Percentiles rank a stretch among this genome's conserved stretches.
Conservation (phyloP, 2,797 vertebrate genomes). For the Tolypeutes matacus region DNA sequence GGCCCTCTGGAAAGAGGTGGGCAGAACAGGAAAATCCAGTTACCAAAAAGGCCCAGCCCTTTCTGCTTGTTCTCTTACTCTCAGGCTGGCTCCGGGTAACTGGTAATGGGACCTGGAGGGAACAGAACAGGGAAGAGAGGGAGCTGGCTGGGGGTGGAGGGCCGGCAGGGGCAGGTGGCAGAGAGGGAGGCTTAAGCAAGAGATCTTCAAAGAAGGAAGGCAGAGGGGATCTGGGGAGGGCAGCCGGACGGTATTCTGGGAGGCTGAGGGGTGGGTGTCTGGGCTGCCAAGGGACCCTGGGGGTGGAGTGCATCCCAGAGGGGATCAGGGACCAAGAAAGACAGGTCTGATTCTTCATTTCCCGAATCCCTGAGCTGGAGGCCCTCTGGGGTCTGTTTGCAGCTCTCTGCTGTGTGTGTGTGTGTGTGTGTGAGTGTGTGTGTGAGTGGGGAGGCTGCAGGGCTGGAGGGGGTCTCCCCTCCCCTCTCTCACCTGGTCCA, state of each 20-base stretch:
- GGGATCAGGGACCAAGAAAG: background rate
- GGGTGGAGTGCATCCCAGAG: background rate
- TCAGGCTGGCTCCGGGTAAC: background rate
- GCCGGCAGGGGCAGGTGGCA: background rate
- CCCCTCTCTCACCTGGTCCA: background rate
- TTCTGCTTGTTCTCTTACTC: accelerated
- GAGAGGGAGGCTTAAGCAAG: background rate
- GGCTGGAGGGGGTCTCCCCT: background rate
- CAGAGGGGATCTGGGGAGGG: background rate
- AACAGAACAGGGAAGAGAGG: background rate
- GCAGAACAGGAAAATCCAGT: background rate
- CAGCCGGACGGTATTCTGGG: background rate
- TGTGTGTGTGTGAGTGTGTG: background rate
- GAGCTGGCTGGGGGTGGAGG: background rate
- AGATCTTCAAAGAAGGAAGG: background rate
- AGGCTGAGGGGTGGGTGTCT: background rate
- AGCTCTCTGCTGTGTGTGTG: accelerated
- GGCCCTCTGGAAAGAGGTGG: background rate
- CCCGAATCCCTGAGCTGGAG: background rate
- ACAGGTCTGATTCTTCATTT: accelerated
- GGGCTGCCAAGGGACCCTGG: too few relatives aligned
- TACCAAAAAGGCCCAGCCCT: background rate
- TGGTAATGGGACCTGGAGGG: background rate
- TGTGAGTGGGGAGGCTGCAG: background rate
- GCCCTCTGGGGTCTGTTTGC: background rate